Evolutionary conservation across 2,888 invertebrate species (phyloP).

Genomic region (Harpagoxenus sublaevis): DNA sequence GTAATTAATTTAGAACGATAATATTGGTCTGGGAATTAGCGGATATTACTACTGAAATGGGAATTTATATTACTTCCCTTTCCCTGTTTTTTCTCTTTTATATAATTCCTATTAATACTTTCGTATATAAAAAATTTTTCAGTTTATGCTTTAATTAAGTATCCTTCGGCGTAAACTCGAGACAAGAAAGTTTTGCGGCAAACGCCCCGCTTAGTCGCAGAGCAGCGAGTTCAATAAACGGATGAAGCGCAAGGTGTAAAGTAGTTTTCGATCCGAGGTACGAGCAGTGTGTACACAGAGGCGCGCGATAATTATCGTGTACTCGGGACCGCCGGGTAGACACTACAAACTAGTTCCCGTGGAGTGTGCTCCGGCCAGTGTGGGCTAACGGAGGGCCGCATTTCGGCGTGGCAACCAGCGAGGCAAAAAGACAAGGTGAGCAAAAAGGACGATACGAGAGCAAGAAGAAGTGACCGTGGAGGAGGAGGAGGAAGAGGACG

Average conservation of each 20-base stretch:
- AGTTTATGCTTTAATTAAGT: neutral
- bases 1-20: constrained; percentile 2
- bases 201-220: neutral
- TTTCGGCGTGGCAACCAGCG: constrained; percentile 67
- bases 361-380: constrained; percentile 33
- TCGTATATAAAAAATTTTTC: neutral
- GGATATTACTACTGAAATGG: neutral
- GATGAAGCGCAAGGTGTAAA: constrained; percentile 21
- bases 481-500: constrained; percentile 23
- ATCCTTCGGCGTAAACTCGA: neutral
- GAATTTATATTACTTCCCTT: neutral
- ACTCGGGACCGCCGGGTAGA: constrained; percentile 41
- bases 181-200: neutral
- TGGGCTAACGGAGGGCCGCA: constrained; percentile 57
- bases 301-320: constrained; percentile 61
- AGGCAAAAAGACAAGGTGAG: constrained; percentile 27
- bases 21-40: neutral
- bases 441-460: constrained; percentile 39
- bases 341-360: constrained; percentile 62
- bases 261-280: constrained; percentile 25
- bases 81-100: neutral
- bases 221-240: neutral
- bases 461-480: constrained; percentile 31
- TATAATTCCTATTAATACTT: neutral
- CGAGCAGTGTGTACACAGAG: constrained; percentile 35